Conservation (phyloP, 2,888 invertebrate species). For the Drosophila imparisetae region DNA sequence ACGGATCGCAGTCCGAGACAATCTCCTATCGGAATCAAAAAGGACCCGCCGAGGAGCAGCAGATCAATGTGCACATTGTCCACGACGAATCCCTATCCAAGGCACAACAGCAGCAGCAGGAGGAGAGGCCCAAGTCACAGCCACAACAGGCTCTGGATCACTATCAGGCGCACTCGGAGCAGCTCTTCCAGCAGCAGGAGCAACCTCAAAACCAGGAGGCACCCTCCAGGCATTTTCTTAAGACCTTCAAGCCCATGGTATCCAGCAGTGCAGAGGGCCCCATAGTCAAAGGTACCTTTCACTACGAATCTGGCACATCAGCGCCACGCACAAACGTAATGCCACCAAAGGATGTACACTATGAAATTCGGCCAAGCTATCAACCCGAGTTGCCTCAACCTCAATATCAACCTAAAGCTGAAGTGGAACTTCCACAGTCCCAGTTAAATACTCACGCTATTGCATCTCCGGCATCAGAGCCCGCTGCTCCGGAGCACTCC, state of each 20-base stretch:
- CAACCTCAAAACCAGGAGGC: constrained; percentile 68
- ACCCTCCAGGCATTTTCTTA: constrained; percentile 82
- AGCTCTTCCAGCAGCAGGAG: constrained; percentile 49
- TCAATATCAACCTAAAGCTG: constrained; percentile 16
- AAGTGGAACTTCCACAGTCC: constrained; percentile 8
- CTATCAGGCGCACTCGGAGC: constrained; percentile 74
- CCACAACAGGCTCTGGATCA: constrained; percentile 59
- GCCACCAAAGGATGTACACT: constrained; percentile 33
- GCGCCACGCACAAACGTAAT: constrained; percentile 25
- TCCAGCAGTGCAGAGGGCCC: constrained; percentile 53
- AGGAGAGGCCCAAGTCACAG: constrained; percentile 14
- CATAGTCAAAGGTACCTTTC: constrained; percentile 70
- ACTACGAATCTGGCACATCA: constrained; percentile 68
- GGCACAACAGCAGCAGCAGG: constrained; percentile 10
- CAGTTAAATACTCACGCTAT: constrained; percentile 61
- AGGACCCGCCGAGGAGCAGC: constrained; percentile 66
- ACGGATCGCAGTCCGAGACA: background rate
- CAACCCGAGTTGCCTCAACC: constrained; percentile 39
- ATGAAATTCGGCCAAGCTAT: constrained; percentile 55
- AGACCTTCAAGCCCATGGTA: constrained; percentile 77
- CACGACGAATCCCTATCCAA: constrained; percentile 60
- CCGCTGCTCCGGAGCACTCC: constrained; percentile 17
- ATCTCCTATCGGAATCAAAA: constrained; percentile 47
- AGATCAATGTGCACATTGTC: constrained; percentile 81
- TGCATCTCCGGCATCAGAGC: constrained; percentile 30